Evolutionary conservation across 2,797 vertebrate species (phyloP), one percentile per base, ranked within the genome.

Genomic region (Gymnocypris eckloni): DNA sequence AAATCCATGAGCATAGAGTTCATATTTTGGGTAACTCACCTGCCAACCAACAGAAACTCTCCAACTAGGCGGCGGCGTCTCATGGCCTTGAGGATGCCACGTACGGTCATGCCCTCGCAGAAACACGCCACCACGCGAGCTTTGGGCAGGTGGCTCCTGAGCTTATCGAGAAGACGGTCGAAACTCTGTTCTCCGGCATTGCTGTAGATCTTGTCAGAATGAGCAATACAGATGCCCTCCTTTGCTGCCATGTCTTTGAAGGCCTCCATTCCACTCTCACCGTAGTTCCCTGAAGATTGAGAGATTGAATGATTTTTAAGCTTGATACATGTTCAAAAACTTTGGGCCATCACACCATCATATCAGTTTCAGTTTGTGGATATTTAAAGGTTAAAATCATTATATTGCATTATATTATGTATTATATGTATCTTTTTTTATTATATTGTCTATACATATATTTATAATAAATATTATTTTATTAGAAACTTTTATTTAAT

Each of bases 131-230:
- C 98, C 22, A 99, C 98, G 6, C 98, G 93, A 0, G 98, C 98
- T 92, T 99, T 99, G 86, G 98, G 98, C 83, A 99, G 92, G 83
- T 99, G 98, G 67, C 94, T 97, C 18, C 94, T 93, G 3, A 99
- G 96, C 81, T 99, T 99, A 87, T 97, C 95, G 89, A 99, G 90
- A 22, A 99, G 95, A 82, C 96, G 96, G 89, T 99, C 98, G 1
- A 99, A 99, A 90, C 94, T 96, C 89, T 96, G 96, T 5, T 99
- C 97, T 0, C 97, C 98, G 0, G 98, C 98, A 1, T 99, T 99
- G 94, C 98, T 99, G 92, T 99, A 99, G 91, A 99, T 99, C 94
- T 99, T 99, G 92, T 99, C 98, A 1, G 98, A 99, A 90, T 99
- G 98, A 3, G 98, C 98, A 69, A 99, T 99, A 92, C 98, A 99